Conservation (phyloP, 2,797 vertebrate species). For the Pangasius djambal region DNA sequence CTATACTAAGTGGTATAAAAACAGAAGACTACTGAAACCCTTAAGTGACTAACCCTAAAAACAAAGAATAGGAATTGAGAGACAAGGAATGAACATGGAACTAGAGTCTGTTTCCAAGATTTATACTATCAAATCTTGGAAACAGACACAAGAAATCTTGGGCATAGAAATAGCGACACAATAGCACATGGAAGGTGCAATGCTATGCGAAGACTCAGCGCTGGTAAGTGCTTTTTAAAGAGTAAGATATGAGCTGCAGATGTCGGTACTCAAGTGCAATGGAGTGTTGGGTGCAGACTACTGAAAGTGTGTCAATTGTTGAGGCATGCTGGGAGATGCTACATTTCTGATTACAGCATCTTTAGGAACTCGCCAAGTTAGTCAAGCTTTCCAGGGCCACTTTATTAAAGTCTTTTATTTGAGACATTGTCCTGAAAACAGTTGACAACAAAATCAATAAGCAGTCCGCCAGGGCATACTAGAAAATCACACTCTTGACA, state of each 20-base stretch:
- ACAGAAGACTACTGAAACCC: neutral
- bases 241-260: neutral
- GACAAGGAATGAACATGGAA: neutral
- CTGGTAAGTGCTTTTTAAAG: neutral
- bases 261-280: neutral
- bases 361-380: neutral
- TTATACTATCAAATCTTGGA: neutral
- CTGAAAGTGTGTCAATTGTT: neutral
- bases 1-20: neutral
- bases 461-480: neutral
- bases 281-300: neutral
- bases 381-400: neutral
- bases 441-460: slow-evolving; percentile 25
- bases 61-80: neutral
- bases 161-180: neutral
- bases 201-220: neutral
- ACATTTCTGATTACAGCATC: neutral
- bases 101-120: neutral
- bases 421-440: neutral
- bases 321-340: neutral
- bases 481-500: neutral
- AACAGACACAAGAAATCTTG: neutral
- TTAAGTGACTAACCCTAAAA: neutral
- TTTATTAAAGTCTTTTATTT: neutral
- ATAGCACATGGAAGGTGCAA: neutral